phyloP scores from a whole-genome alignment of 2,888 invertebrate genomes.

The Cosmia trapezina region DNA sequence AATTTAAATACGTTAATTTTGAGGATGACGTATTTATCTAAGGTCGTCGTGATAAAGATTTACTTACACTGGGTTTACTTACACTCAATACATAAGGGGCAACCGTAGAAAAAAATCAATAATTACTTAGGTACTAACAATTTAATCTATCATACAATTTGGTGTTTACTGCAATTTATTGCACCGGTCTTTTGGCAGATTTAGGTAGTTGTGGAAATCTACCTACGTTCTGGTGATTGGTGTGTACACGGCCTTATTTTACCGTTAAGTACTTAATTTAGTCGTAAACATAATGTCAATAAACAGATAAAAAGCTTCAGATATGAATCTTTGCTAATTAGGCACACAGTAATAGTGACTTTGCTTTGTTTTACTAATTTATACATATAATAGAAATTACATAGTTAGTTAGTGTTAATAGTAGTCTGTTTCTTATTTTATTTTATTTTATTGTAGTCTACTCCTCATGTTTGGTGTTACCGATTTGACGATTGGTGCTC shows the following conservation, averaged over 20 bases:
- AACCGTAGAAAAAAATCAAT: no score
- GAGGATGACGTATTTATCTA: background rate
- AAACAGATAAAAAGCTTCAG: conserved; percentile 28
- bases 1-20: background rate
- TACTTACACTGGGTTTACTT: no score
- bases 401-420: no score
- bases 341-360: background rate
- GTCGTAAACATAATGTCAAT: conserved; percentile 25
- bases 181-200: background rate
- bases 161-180: background rate
- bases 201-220: background rate
- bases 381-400: no score
- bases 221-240: no score
- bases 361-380: background rate
- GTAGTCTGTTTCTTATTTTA: no score
- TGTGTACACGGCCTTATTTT: conserved; percentile 13
- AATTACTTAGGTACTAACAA: no score
- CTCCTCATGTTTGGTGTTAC: no score
- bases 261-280: conserved; percentile 11
- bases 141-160: background rate
- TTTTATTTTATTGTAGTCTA: no score
- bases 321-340: conserved; percentile 15
- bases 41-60: no score
- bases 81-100: no score
- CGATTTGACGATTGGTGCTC: no score